Percentiles rank a stretch among this genome's conserved stretches.
Conservation (phyloP, 2,888 invertebrate genomes). For the Napeogenes inachia region DNA sequence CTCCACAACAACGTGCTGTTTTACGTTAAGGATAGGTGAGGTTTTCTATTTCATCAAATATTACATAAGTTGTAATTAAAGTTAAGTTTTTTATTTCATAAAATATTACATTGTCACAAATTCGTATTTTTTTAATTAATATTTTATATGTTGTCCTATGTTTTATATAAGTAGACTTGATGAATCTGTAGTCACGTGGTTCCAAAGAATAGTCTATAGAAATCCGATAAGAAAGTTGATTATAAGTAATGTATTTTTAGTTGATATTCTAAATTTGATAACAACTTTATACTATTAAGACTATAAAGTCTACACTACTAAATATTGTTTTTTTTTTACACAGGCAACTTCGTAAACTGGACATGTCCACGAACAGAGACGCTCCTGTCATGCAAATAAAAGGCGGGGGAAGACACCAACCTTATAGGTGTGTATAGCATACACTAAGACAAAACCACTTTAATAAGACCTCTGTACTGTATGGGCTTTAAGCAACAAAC, state of each 20-base stretch:
- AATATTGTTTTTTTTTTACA: constrained; percentile 1
- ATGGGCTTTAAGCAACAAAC: background rate
- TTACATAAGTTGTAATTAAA: no score
- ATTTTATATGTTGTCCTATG: no score
- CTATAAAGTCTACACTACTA: background rate
- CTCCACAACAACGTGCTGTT: constrained; percentile 95
- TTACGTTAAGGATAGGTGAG: constrained; percentile 95
- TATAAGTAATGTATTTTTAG: background rate
- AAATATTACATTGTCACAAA: no score
- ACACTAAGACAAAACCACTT: background rate
- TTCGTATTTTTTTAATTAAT: no score
- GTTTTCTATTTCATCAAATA: no score
- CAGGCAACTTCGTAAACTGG: constrained; percentile 87
- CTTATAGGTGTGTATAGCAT: constrained; percentile 72
- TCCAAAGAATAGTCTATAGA: no score
- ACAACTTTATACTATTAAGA: no score
- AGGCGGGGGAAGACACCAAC: constrained; percentile 85
- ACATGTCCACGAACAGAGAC: constrained; percentile 96
- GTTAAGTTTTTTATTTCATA: no score
- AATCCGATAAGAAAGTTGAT: background rate
- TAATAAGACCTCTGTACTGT: background rate
- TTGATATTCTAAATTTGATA: background rate
- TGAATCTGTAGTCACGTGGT: no score
- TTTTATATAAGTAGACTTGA: no score
- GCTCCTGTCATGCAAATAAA: constrained; percentile 94